Evolutionary conservation across 2,888 invertebrate species (phyloP).

Genomic region (Hirtodrosophila duncani): DNA sequence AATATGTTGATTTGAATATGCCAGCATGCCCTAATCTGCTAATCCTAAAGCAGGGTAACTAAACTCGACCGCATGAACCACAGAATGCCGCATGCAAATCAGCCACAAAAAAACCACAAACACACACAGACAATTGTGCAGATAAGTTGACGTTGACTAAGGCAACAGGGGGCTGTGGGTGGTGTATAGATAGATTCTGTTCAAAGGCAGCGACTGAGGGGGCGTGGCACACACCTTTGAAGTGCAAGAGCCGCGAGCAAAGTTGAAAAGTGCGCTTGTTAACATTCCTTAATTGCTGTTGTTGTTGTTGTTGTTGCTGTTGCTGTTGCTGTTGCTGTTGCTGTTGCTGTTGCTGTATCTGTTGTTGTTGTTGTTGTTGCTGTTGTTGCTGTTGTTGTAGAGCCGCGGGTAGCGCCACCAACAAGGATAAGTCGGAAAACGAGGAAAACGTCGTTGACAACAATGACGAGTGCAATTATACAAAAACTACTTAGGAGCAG

Average conservation of each 20-base stretch:
- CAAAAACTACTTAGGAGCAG: constrained; percentile 70
- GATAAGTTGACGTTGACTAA: background rate
- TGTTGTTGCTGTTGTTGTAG: no score
- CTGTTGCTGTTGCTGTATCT: constrained; percentile 11
- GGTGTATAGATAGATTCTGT: no score
- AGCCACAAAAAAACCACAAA: constrained; percentile 3
- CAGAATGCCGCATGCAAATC: constrained; percentile 10
- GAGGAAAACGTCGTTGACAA: constrained; percentile 45
- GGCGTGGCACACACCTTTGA: constrained; percentile 55
- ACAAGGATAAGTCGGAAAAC: constrained; percentile 61
- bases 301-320: constrained; percentile 26
- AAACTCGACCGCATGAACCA: background rate
- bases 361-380: no score
- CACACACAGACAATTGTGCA: background rate
- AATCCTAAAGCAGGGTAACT: background rate
- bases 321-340: constrained; percentile 21
- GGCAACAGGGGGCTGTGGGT: no score
- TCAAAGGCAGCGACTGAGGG: background rate
- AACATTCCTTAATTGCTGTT: constrained; percentile 71
- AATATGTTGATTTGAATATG: no score
- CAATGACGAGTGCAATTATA: constrained; percentile 73
- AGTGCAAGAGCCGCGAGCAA: constrained; percentile 66
- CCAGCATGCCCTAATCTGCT: no score
- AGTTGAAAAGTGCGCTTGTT: constrained; percentile 73
- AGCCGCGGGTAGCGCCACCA: no score